A percentile compares a stretch with the other conserved stretches of the same genome.
phyloP scores from a whole-genome alignment of 2,113 vertebrate genomes.

The Gymnorhina tibicen region DNA sequence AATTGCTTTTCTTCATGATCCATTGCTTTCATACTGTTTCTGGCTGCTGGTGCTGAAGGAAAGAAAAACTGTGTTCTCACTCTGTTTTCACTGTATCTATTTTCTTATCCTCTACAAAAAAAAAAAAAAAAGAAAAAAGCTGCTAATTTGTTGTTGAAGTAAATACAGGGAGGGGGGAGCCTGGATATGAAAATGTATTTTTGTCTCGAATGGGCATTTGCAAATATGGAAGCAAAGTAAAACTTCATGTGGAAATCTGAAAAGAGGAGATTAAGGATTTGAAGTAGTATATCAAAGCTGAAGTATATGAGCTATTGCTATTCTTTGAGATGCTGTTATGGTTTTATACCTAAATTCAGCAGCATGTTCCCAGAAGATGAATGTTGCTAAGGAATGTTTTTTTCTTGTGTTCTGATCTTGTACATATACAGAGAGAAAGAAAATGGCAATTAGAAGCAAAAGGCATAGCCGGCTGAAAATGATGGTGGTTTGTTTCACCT shows the following conservation, averaged over 20 bases:
- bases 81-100: conserved; percentile 30
- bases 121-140: not conserved
- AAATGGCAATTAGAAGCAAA: conserved; percentile 4
- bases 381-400: conserved; percentile 21
- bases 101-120: conserved; percentile 3
- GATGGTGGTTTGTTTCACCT: not conserved
- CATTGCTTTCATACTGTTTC: conserved; percentile 70
- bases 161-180: conserved; percentile 1
- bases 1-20: conserved; percentile 80
- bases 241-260: conserved; percentile 35
- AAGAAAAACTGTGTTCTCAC: conserved; percentile 46
- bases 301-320: not conserved
- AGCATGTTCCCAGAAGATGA: not conserved
- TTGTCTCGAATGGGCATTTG: conserved; percentile 22
- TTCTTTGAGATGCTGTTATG: not conserved
- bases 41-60: conserved; percentile 51
- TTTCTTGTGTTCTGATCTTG: conserved; percentile 6
- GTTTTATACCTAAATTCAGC: not conserved
- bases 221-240: not conserved
- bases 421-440: not conserved
- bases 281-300: not conserved
- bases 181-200: conserved; percentile 21
- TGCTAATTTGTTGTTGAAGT: conserved; percentile 56
- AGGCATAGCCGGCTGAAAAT: not conserved
- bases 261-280: conserved; percentile 50